Percentiles rank a stretch among this genome's conserved stretches.
Conservation (phyloP, 2,113 vertebrate species). For the Pontoporia blainvillei region DNA sequence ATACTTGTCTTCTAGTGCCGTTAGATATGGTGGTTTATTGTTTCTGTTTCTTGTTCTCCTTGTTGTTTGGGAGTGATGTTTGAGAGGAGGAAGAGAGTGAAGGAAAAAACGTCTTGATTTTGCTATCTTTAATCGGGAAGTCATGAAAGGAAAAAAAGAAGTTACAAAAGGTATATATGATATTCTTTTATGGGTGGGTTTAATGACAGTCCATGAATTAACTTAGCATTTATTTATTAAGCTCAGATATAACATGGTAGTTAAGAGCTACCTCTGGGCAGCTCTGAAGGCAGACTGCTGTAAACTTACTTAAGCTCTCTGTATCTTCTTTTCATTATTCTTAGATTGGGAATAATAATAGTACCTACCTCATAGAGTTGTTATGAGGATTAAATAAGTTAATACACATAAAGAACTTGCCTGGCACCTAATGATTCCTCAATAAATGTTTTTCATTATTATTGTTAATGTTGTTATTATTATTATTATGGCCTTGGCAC, state of each 20-base stretch:
- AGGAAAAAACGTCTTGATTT: not conserved
- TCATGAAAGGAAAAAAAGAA: conserved; percentile 10
- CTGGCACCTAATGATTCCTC: not conserved
- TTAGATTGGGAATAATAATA: not conserved
- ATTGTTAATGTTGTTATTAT: not conserved
- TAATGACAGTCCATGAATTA: not conserved
- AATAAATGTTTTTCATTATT: not conserved
- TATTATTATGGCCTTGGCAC: not conserved
- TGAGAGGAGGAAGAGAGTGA: conserved; percentile 4
- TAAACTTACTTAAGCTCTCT: not conserved
- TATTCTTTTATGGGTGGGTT: conserved; percentile 26
- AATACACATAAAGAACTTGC: conserved; percentile 4
- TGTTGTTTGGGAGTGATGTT: not conserved
- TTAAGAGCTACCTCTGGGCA: no score
- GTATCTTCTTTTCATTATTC: not conserved
- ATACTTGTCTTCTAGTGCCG: not conserved
- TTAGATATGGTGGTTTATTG: not conserved
- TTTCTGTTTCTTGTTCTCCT: not conserved
- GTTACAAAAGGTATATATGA: not conserved
- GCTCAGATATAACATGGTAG: not conserved
- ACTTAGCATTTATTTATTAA: conserved; percentile 33
- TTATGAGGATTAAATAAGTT: conserved; percentile 5
- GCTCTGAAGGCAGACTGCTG: not conserved
- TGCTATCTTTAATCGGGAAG: not conserved
- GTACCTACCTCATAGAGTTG: not conserved